Conservation (phyloP, 2,113 vertebrate species). For the Lanius ludovicianus region DNA sequence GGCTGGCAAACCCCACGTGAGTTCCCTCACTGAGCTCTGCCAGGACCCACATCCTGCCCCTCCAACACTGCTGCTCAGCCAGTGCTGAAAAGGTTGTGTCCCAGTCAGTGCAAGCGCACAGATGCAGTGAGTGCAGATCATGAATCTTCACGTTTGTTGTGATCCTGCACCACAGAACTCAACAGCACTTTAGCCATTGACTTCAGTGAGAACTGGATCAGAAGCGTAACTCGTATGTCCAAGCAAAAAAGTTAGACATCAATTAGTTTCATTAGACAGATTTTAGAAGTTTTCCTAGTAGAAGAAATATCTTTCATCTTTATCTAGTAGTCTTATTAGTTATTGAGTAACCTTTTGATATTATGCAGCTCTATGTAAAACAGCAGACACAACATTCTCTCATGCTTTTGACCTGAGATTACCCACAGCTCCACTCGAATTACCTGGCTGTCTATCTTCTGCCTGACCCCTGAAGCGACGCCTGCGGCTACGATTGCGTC, state of each 20-base stretch:
- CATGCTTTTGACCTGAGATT: conserved; percentile 78
- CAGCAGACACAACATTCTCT: conserved; percentile 78
- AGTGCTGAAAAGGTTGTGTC: conserved; percentile 48
- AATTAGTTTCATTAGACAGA: conserved; percentile 75
- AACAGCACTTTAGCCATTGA: not conserved
- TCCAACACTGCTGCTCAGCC: conserved; percentile 13
- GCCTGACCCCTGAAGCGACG: conserved; percentile 90
- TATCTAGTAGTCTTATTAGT: conserved; percentile 75
- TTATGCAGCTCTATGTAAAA: conserved; percentile 74
- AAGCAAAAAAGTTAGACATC: conserved; percentile 64
- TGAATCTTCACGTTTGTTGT: not conserved
- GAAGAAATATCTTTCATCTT: conserved; percentile 59
- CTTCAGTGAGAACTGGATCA: not conserved
- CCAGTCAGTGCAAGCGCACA: conserved; percentile 31
- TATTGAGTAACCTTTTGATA: conserved; percentile 70
- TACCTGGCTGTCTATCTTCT: conserved; percentile 99
- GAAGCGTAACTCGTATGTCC: conserved; percentile 16
- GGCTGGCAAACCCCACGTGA: conserved; percentile 51
- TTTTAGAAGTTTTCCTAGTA: conserved; percentile 47
- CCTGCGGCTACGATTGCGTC: conserved; percentile 97
- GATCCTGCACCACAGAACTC: conserved; percentile 27
- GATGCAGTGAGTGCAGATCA: conserved; percentile 37
- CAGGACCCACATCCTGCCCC: conserved; percentile 35
- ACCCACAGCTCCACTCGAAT: conserved; percentile 75
- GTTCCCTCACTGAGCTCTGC: conserved; percentile 41